Evolutionary conservation across 2,888 invertebrate species (phyloP).

Genomic region (Amitus sp.): DNA sequence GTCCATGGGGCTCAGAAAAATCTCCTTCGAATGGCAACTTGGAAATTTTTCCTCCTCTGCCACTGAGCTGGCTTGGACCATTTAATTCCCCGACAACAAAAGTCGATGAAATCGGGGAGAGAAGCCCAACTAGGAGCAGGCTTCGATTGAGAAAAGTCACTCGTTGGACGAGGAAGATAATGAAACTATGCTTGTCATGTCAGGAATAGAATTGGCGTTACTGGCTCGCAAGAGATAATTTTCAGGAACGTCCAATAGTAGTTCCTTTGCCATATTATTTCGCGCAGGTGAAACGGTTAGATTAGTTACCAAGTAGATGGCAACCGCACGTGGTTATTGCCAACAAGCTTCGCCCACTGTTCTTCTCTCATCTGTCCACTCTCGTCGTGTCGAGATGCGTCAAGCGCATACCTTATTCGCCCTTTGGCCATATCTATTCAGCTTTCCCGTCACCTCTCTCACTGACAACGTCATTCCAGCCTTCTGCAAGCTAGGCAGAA

Average conservation of each 20-base stretch:
- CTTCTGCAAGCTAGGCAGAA: slow-evolving; percentile 42
- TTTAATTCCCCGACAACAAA: too few species aligned
- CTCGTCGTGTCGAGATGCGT: slow-evolving; percentile 51
- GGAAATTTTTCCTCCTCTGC: background rate
- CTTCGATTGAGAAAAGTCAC: too few species aligned
- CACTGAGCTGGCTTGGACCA: background rate
- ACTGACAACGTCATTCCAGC: slow-evolving; percentile 43
- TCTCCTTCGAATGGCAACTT: too few species aligned
- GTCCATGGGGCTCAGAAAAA: background rate
- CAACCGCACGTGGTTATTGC: slow-evolving; percentile 53
- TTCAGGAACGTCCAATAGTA: slow-evolving; percentile 31
- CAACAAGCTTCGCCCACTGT: slow-evolving; percentile 9
- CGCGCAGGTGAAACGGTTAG: slow-evolving; percentile 35
- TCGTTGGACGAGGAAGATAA: too few species aligned
- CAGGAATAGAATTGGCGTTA: slow-evolving; percentile 25
- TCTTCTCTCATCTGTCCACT: slow-evolving; percentile 29
- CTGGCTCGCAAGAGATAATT: slow-evolving; percentile 26
- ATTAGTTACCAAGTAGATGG: slow-evolving; percentile 53
- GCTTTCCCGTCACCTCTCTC: slow-evolving; percentile 30
- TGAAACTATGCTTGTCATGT: too few species aligned
- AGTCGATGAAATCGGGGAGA: too few species aligned
- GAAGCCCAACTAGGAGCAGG: too few species aligned
- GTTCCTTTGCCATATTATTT: slow-evolving; percentile 39
- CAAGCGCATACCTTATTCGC: slow-evolving; percentile 51
- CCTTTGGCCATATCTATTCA: slow-evolving; percentile 38